phyloP scores from a whole-genome alignment of 2,113 vertebrate genomes.

The Xenopus tropicalis region DNA sequence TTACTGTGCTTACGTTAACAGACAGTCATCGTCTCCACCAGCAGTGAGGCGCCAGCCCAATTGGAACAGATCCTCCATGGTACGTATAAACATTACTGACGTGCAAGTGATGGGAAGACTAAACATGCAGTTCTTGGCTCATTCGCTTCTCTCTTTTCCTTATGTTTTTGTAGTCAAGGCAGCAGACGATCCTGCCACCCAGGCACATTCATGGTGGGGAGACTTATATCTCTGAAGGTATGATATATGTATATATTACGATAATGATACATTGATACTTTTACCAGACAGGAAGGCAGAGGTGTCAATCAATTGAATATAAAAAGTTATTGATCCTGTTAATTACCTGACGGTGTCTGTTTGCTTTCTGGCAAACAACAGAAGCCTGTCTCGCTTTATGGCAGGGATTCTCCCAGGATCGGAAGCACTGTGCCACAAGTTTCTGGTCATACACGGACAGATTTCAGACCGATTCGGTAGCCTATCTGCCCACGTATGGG shows the following conservation, averaged over 20 bases:
- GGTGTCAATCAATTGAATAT: no score
- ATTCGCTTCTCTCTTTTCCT: slow-evolving; percentile 19
- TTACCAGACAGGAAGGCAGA: no score
- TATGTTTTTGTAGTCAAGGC: slow-evolving; percentile 71
- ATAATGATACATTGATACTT: no score
- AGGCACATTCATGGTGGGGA: slow-evolving; percentile 87
- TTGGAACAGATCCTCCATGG: slow-evolving; percentile 88
- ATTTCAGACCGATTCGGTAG: no score
- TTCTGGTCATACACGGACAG: no score
- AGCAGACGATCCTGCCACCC: slow-evolving; percentile 86
- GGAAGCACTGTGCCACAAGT: no score
- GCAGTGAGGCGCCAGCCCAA: slow-evolving; percentile 86
- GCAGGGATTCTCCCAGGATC: no score
- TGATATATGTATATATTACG: background rate
- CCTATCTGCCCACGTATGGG: no score
- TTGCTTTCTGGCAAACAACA: no score
- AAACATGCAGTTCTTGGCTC: background rate
- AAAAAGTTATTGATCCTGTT: no score
- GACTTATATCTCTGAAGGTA: slow-evolving; percentile 93
- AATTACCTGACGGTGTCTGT: no score
- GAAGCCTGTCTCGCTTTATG: no score
- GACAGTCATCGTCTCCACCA: slow-evolving; percentile 87
- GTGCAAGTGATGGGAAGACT: background rate
- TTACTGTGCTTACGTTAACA: slow-evolving; percentile 46
- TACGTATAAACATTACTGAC: slow-evolving; percentile 53